Evolutionary conservation across 2,797 vertebrate genomes (phyloP).

Genomic region (Neomorphus geoffroyi): DNA sequence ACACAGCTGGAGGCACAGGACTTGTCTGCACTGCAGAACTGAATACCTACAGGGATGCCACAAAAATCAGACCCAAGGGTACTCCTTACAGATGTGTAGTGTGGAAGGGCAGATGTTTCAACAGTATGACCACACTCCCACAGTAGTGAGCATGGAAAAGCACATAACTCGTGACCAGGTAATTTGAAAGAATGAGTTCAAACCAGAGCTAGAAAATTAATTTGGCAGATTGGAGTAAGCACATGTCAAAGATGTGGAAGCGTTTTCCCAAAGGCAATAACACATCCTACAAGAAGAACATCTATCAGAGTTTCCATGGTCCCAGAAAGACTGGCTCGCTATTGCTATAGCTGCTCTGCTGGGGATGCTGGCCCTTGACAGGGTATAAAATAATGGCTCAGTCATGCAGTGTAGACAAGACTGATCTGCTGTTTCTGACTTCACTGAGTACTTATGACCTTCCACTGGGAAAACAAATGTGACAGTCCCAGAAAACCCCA

Average conservation of each 20-base stretch:
- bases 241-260: not conserved
- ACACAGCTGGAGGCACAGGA: not conserved
- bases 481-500: not conserved
- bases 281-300: not conserved
- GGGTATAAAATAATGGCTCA: not conserved
- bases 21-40: not conserved
- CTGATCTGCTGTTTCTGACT: not conserved
- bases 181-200: not conserved
- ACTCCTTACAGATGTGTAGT: not conserved
- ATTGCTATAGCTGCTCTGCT: not conserved
- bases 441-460: not conserved
- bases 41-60: not conserved
- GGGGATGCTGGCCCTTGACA: not conserved
- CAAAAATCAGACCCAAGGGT: not conserved
- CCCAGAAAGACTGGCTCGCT: not conserved
- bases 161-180: accelerated
- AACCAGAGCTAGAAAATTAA: not conserved
- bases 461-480: not conserved
- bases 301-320: not conserved
- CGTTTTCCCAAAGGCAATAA: not conserved
- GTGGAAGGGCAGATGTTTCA: not conserved
- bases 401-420: accelerated
- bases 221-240: not conserved
- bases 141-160: not conserved
- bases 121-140: not conserved